phyloP scores from a whole-genome alignment of 2,113 vertebrate genomes.

The Marmota monax region DNA sequence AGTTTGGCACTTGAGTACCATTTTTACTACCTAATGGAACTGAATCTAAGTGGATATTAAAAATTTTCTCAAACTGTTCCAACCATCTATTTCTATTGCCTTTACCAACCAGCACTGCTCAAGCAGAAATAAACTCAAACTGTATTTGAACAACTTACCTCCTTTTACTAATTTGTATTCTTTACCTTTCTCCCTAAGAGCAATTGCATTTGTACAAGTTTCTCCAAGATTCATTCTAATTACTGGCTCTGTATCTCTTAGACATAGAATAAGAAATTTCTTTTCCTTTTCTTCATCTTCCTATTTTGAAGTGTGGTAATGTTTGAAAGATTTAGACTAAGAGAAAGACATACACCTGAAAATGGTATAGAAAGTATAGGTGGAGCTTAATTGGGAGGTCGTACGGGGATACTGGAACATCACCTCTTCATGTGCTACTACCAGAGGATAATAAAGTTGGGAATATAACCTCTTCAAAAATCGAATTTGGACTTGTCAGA shows the following conservation, averaged over 20 bases:
- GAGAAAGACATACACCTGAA: neutral
- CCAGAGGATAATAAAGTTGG: neutral
- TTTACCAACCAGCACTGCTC: slow-evolving; percentile 26
- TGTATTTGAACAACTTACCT: neutral
- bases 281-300: neutral
- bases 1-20: neutral
- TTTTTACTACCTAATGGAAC: slow-evolving; percentile 41
- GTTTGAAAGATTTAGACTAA: neutral
- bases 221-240: neutral
- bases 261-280: neutral
- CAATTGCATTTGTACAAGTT: neutral
- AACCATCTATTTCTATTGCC: neutral
- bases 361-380: neutral
- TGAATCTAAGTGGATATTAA: neutral
- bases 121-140: slow-evolving; percentile 23
- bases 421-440: neutral
- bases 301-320: neutral
- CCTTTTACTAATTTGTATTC: neutral
- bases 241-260: neutral
- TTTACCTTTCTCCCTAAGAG: neutral
- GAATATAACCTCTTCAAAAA: slow-evolving; percentile 35
- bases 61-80: neutral
- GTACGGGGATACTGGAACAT: neutral
- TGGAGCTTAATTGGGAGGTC: neutral
- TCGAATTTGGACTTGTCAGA: neutral